phyloP scores from a whole-genome alignment of 2,888 invertebrate species.

The Caenorhabditis parvicauda region DNA sequence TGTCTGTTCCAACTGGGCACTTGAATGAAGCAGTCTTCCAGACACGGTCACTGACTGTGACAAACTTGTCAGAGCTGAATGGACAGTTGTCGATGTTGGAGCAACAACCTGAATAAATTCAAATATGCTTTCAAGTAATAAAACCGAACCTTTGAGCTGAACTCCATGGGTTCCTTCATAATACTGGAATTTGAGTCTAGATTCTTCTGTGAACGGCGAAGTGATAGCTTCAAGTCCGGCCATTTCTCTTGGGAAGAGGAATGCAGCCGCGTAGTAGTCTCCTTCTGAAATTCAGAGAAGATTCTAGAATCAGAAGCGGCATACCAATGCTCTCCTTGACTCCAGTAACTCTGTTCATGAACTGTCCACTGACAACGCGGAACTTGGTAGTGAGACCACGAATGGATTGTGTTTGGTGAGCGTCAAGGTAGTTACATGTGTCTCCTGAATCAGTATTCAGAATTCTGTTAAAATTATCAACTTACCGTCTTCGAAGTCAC shows the following conservation, averaged over 20 bases:
- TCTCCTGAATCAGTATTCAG: slow-evolving; percentile 30
- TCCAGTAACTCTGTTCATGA: slow-evolving; percentile 62
- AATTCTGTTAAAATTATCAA: not conserved
- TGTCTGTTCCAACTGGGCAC: slow-evolving; percentile 59
- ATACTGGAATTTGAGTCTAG: slow-evolving; percentile 57
- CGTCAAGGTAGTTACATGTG: slow-evolving; percentile 56
- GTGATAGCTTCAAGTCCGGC: slow-evolving; percentile 53
- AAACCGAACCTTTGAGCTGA: slow-evolving; percentile 51
- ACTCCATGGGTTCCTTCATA: slow-evolving; percentile 62
- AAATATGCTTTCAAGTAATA: not conserved
- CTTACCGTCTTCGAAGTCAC: slow-evolving; percentile 52
- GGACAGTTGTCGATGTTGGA: slow-evolving; percentile 44
- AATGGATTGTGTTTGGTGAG: slow-evolving; percentile 53
- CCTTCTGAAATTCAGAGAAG: slow-evolving; percentile 42
- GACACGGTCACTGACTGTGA: slow-evolving; percentile 56
- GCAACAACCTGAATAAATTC: slow-evolving; percentile 35
- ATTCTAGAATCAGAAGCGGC: not conserved
- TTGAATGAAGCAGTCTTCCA: slow-evolving; percentile 59
- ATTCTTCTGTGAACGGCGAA: slow-evolving; percentile 46
- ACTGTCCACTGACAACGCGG: slow-evolving; percentile 60
- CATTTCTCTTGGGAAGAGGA: slow-evolving; percentile 60
- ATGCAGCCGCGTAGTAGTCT: slow-evolving; percentile 59
- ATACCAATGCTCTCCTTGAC: slow-evolving; percentile 53
- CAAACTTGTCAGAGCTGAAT: slow-evolving; percentile 60
- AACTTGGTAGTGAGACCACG: slow-evolving; percentile 59